These are phyloP conservation scores for Callithrix jacchus DNA, from an alignment of 2,113 vertebrate genomes.

Conservation along the genomic window DNA sequence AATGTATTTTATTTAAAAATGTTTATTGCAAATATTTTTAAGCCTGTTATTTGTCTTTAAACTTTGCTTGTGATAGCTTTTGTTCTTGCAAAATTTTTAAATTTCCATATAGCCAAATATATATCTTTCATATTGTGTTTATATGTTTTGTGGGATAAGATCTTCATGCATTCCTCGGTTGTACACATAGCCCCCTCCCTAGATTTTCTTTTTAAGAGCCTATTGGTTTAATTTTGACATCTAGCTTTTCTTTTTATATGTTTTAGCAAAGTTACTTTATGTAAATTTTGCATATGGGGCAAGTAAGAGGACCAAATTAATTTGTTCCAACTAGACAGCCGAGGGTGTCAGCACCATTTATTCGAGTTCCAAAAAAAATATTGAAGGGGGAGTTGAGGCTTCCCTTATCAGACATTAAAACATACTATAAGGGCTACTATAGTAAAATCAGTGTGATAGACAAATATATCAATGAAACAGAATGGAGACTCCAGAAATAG, in stretches of 20 bases:
- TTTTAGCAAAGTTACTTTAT: neutral
- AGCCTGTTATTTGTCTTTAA: neutral
- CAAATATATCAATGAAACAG: neutral
- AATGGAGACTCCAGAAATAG: neutral
- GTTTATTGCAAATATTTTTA: neutral
- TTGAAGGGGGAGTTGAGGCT: neutral
- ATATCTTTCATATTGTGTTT: neutral
- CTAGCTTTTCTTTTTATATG: neutral
- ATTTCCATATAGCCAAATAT: neutral
- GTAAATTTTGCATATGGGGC: neutral
- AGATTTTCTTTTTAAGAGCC: conserved; percentile 16
- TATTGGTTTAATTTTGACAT: conserved; percentile 26
- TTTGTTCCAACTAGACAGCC: neutral
- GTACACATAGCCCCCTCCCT: neutral
- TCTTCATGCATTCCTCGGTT: neutral
- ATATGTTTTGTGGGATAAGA: neutral
- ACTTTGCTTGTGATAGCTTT: neutral
- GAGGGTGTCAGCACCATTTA: neutral
- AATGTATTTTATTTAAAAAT: neutral
- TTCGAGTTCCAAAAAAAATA: neutral
- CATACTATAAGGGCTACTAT: neutral
- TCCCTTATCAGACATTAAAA: neutral
- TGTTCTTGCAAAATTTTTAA: neutral
- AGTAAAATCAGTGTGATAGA: neutral
- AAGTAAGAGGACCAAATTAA: neutral